These are phyloP conservation scores for Caenorhabditis imperialis DNA, from an alignment of 2,888 invertebrate genomes.

Conservation along the genomic window DNA sequence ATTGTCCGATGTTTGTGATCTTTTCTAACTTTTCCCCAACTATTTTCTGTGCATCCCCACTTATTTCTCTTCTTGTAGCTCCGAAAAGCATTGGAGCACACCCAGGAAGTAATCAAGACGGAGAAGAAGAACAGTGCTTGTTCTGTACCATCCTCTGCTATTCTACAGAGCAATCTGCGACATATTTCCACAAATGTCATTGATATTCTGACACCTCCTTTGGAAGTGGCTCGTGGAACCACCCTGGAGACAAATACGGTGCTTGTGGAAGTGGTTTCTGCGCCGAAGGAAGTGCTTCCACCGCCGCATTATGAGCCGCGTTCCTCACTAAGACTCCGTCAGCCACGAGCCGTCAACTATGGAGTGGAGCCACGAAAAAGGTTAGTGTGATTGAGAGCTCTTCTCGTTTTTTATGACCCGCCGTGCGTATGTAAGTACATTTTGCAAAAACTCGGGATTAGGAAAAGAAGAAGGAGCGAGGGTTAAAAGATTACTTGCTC, in stretches of 20 bases:
- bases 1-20: conserved; percentile 69
- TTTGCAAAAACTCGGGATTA: conserved; percentile 42
- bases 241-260: conserved; percentile 47
- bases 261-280: conserved; percentile 28
- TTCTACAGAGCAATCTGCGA: conserved; percentile 8
- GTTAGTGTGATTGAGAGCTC: conserved; percentile 25
- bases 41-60: too few relatives aligned
- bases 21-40: conserved; percentile 12
- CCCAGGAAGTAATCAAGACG: conserved; percentile 46
- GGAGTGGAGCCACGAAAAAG: conserved; percentile 47
- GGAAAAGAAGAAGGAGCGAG: conserved; percentile 13
- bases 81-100: conserved; percentile 61
- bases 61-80: conserved; percentile 44
- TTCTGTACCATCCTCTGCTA: background rate
- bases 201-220: conserved; percentile 73
- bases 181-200: conserved; percentile 46
- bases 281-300: conserved; percentile 33
- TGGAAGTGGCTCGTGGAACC: conserved; percentile 64
- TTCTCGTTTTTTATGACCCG: conserved; percentile 38
- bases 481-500: conserved; percentile 46
- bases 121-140: conserved; percentile 40
- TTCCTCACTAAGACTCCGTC: conserved; percentile 33
- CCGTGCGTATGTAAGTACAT: conserved; percentile 36
- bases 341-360: conserved; percentile 33
- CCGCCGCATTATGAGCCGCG: conserved; percentile 41